Evolutionary conservation across 2,113 vertebrate species (phyloP), one percentile per base, ranked within the genome.

Genomic region (Daphoenositta chrysoptera): DNA sequence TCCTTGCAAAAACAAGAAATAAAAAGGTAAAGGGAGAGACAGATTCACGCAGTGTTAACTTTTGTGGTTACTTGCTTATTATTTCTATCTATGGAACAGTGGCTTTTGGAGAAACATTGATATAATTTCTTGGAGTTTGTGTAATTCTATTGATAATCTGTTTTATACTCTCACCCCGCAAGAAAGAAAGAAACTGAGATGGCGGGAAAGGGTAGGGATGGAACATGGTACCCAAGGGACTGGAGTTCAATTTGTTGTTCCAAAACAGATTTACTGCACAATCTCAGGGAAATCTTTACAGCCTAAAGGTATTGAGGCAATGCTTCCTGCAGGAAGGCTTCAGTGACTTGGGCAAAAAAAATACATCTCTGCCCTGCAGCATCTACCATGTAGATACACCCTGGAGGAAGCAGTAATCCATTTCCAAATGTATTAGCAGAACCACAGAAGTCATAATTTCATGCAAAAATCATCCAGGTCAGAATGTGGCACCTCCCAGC

Each of bases 221-320:
- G 92, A 96, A 91, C 94, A 96, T 63, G 40, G 90, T 60, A 89
- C 94, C 69, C 94, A 83, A 80, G 64, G 78, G 92, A 92, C 0
- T 53, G 20, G 51, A 88, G 76, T 75, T 86, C 93, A 90, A 81
- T 97, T 90, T 95, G 85, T 44, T 93, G 71, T 64, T 94, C 87
- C 64, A 88, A 86, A 76, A 54, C 40, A 89, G 79, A 94, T 92
- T 92, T 93, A 93, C 88, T 90, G 92, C 90, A 86, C 93, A 92
- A 42, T 90, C 83, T 94, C 86, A 53, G 40, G 68, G n/a, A 95
- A 96, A 88, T 83, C 88, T 64, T 88, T 83, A 51, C 1, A 4
- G 82, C 40, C 83, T 88, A 53, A 73, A 96, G 75, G 30, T 90
- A 96, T 7, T 54, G 45, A 80, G 78, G 75, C 50, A 57, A 89